phyloP scores from a whole-genome alignment of 1,140 invertebrate genomes.

The Hylaeus volcanicus region DNA sequence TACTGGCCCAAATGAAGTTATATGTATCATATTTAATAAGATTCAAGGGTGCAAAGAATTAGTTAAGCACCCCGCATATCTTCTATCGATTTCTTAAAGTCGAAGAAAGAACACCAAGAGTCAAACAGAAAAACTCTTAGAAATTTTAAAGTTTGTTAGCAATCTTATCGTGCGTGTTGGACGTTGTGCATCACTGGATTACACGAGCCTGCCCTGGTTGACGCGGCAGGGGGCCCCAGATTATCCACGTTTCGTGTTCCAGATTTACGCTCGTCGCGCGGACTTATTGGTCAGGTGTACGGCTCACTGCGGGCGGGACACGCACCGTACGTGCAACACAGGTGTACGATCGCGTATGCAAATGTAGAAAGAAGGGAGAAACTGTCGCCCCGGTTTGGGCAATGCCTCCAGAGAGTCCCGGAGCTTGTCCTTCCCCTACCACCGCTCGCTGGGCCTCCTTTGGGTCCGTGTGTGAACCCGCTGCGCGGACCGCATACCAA shows the following conservation, averaged over 20 bases:
- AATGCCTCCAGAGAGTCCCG: conserved; percentile 47
- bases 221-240: conserved; percentile 26
- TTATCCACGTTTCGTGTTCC: conserved; percentile 15
- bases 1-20: too few species aligned
- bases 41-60: too few species aligned
- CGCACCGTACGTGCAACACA: conserved; percentile 38
- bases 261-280: conserved; percentile 31
- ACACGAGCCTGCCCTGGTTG: conserved; percentile 29
- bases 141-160: too few species aligned
- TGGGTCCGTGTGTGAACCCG: conserved; percentile 74
- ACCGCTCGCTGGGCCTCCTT: conserved; percentile 21
- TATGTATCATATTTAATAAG: too few species aligned
- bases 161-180: too few species aligned
- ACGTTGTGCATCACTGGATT: neutral
- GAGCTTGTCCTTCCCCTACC: conserved; percentile 24
- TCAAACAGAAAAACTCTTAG: too few species aligned
- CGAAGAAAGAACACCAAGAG: too few species aligned
- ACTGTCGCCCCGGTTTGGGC: conserved; percentile 72
- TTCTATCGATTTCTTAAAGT: too few species aligned
- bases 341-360: conserved; percentile 50
- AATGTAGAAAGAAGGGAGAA: conserved; percentile 22
- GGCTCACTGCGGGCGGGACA: conserved; percentile 23
- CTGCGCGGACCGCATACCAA: conserved; percentile 76
- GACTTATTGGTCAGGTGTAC: conserved; percentile 45
- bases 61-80: too few species aligned